Evolutionary conservation across 2,797 vertebrate genomes (phyloP).

Genomic region (Rhinogobio ventralis): DNA sequence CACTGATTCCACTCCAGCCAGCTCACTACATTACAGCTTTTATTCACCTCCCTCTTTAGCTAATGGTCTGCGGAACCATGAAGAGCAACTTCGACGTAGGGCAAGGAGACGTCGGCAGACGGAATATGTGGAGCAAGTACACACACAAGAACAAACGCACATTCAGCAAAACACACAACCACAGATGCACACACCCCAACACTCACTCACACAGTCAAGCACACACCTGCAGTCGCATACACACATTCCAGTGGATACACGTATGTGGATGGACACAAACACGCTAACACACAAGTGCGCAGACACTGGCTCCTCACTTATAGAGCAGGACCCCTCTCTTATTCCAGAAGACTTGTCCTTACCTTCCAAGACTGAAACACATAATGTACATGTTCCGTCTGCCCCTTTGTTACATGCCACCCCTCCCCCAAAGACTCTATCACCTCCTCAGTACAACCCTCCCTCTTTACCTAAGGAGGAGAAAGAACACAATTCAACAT

Average conservation of each 20-base stretch:
- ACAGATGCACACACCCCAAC: constrained; percentile 66
- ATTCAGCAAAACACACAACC: constrained; percentile 75
- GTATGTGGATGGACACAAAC: constrained; percentile 71
- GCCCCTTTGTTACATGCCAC: constrained; percentile 61
- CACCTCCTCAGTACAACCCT: constrained; percentile 51
- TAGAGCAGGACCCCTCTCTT: constrained; percentile 56
- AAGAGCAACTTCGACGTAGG: constrained; percentile 79
- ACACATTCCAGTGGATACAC: constrained; percentile 71
- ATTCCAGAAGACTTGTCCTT: constrained; percentile 59
- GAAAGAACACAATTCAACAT: constrained; percentile 67
- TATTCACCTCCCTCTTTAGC: constrained; percentile 87
- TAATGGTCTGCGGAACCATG: constrained; percentile 90
- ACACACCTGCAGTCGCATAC: constrained; percentile 79
- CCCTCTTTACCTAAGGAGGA: constrained; percentile 62
- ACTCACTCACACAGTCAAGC: constrained; percentile 58
- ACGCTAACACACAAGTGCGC: constrained; percentile 65
- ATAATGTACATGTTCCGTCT: constrained; percentile 69
- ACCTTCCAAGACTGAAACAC: constrained; percentile 68
- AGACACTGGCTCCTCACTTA: constrained; percentile 36
- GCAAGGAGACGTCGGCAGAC: constrained; percentile 66
- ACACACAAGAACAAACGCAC: constrained; percentile 70
- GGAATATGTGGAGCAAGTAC: constrained; percentile 63
- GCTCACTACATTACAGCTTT: constrained; percentile 83
- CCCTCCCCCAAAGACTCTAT: constrained; percentile 64
- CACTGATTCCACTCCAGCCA: constrained; percentile 63